Percentiles rank a stretch among this genome's conserved stretches.
Conservation (phyloP, 1,140 invertebrate species). For the Agrilus planipennis region DNA sequence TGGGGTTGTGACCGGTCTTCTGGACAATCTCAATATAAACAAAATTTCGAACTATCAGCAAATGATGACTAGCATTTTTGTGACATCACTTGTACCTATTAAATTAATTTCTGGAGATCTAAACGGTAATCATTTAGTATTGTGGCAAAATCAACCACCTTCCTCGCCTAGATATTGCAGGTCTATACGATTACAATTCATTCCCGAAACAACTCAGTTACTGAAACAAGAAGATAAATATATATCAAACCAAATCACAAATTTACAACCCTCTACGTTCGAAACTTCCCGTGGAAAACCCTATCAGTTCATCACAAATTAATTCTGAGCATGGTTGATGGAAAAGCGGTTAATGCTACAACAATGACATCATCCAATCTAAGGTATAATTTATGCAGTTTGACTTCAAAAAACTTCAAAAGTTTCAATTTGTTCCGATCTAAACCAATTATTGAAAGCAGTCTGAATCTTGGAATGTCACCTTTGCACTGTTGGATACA, state of each 20-base stretch:
- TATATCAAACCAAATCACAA: conserved; percentile 19
- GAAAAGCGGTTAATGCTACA: conserved; percentile 34
- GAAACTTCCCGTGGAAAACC: conserved; percentile 14
- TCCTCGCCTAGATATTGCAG: conserved; percentile 14
- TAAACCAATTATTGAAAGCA: conserved; percentile 15
- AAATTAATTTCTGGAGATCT: too few relatives aligned
- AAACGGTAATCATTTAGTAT: too few relatives aligned
- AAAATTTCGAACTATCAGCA: conserved; percentile 17
- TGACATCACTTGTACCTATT: conserved; percentile 26
- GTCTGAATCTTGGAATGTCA: conserved; percentile 28
- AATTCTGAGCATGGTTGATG: conserved; percentile 33
- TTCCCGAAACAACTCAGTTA: conserved; percentile 20
- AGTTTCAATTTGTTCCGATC: conserved; percentile 18
- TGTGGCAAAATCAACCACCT: conserved; percentile 16
- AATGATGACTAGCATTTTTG: conserved; percentile 27
- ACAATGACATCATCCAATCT: conserved; percentile 28
- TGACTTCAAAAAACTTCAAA: conserved; percentile 33
- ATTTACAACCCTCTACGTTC: conserved; percentile 14
- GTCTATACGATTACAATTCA: conserved; percentile 21
- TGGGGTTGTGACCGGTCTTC: conserved; percentile 27
- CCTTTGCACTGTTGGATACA: conserved; percentile 27
- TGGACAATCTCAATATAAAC: too few relatives aligned
- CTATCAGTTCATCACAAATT: conserved; percentile 19
- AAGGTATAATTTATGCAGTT: conserved; percentile 31
- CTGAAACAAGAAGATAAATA: conserved; percentile 19